Conservation (phyloP, 2,113 vertebrate species). For the Hippocampus comes region DNA sequence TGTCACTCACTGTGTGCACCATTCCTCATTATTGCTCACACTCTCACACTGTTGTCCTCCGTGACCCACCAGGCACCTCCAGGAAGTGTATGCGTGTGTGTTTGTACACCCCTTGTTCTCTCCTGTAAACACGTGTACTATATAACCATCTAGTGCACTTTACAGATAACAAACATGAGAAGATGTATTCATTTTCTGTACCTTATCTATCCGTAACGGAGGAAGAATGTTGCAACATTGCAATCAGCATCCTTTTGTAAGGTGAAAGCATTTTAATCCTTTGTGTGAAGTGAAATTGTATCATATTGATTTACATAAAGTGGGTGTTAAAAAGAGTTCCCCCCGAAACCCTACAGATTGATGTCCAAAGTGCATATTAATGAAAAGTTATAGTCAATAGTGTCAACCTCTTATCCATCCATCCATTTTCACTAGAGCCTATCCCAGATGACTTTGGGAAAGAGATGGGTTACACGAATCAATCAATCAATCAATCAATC, state of each 20-base stretch:
- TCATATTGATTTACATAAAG: background rate
- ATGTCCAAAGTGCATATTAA: background rate
- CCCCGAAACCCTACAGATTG: background rate
- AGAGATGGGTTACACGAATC: background rate
- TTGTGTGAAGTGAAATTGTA: background rate
- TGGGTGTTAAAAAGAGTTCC: background rate
- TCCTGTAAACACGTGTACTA: background rate
- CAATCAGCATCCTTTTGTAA: slow-evolving; percentile 25
- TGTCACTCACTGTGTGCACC: slow-evolving; percentile 24
- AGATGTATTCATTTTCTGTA: slow-evolving; percentile 26
- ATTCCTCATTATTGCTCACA: slow-evolving; percentile 32
- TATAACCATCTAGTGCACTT: slow-evolving; percentile 7
- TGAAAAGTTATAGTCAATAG: background rate
- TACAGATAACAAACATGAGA: slow-evolving; percentile 11
- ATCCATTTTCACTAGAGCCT: background rate
- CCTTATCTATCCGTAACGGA: slow-evolving; percentile 33
- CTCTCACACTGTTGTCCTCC: slow-evolving; percentile 49
- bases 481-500: too few species aligned
- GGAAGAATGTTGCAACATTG: slow-evolving; percentile 39
- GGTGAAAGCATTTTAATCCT: background rate
- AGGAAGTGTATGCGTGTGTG: slow-evolving; percentile 34
- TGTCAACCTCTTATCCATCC: background rate
- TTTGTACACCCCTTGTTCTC: slow-evolving; percentile 7
- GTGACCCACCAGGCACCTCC: slow-evolving; percentile 22
- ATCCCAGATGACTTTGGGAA: background rate